These are phyloP conservation scores for Portunus trituberculatus DNA, from an alignment of 1,140 invertebrate genomes.

Conservation along the genomic window DNA sequence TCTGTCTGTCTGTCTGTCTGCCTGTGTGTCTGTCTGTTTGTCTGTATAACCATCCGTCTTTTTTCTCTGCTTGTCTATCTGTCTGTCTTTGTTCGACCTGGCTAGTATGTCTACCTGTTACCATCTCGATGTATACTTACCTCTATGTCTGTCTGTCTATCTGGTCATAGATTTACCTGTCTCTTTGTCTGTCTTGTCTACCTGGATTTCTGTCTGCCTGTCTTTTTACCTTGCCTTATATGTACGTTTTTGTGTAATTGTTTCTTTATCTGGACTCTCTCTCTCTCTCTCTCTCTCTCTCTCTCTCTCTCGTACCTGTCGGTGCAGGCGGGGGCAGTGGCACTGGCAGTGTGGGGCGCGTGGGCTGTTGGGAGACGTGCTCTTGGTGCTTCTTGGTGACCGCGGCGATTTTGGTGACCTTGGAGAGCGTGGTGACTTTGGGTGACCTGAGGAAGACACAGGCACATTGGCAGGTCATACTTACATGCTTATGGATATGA, in stretches of 20 bases:
- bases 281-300: background rate
- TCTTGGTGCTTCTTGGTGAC: constrained; percentile 31
- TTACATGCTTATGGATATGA: background rate
- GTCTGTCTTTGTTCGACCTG: background rate
- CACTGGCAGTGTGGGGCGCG: constrained; percentile 50
- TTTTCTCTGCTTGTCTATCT: background rate
- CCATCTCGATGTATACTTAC: background rate
- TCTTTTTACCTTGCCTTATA: background rate
- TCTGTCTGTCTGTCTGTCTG: no score
- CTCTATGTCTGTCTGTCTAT: no score
- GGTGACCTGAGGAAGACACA: background rate
- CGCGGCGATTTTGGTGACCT: constrained; percentile 43
- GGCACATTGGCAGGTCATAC: background rate
- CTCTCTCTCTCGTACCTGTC: background rate
- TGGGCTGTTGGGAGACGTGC: constrained; percentile 45
- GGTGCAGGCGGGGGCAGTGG: background rate
- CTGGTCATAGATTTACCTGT: background rate
- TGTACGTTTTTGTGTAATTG: no score
- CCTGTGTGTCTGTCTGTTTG: no score
- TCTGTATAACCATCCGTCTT: no score
- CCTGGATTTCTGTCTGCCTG: background rate
- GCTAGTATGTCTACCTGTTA: background rate
- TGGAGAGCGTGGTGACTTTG: constrained; percentile 25
- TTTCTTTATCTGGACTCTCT: background rate
- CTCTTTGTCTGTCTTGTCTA: background rate